Evolutionary conservation across 1,140 invertebrate genomes (phyloP).

Genomic region (Drosophila teissieri): DNA sequence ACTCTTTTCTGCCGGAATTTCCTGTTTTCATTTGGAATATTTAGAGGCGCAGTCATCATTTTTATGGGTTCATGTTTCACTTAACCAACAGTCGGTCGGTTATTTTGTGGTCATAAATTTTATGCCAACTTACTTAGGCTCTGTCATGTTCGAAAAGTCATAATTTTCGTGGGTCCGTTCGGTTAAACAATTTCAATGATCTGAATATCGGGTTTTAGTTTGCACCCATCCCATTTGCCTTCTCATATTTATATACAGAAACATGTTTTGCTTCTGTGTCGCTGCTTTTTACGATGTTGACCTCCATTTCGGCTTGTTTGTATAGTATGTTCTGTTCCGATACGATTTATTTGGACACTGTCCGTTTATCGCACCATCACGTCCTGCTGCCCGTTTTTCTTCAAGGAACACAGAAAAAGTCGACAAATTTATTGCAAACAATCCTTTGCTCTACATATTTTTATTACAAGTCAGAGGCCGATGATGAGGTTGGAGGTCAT

Average conservation of each 20-base stretch:
- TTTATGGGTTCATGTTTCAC: conserved; percentile 76
- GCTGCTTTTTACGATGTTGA: conserved; percentile 59
- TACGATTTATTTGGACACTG: conserved; percentile 71
- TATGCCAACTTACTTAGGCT: conserved; percentile 59
- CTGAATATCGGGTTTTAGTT: conserved; percentile 66
- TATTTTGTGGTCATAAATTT: conserved; percentile 60
- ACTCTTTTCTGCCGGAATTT: conserved; percentile 9
- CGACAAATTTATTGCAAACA: conserved; percentile 76
- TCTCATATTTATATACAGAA: conserved; percentile 5
- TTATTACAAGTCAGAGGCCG: conserved; percentile 32
- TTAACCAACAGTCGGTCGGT: conserved; percentile 53
- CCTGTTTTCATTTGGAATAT: conserved; percentile 39
- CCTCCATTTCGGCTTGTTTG: conserved; percentile 44
- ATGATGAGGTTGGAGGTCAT: conserved; percentile 3
- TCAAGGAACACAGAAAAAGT: conserved; percentile 17
- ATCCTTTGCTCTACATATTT: conserved; percentile 55
- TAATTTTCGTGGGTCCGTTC: conserved; percentile 33
- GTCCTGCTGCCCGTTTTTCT: conserved; percentile 32
- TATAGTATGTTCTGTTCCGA: conserved; percentile 29
- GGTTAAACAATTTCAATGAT: conserved; percentile 65
- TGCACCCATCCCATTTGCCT: neutral
- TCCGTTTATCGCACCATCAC: conserved; percentile 77
- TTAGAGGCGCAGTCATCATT: conserved; percentile 51
- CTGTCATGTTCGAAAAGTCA: conserved; percentile 54
- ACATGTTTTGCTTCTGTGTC: conserved; percentile 36